Percentiles rank a stretch among this genome's conserved stretches.
These are phyloP conservation scores for Nomada goodeniana DNA, from an alignment of 2,888 invertebrate genomes.

Conservation along the genomic window DNA sequence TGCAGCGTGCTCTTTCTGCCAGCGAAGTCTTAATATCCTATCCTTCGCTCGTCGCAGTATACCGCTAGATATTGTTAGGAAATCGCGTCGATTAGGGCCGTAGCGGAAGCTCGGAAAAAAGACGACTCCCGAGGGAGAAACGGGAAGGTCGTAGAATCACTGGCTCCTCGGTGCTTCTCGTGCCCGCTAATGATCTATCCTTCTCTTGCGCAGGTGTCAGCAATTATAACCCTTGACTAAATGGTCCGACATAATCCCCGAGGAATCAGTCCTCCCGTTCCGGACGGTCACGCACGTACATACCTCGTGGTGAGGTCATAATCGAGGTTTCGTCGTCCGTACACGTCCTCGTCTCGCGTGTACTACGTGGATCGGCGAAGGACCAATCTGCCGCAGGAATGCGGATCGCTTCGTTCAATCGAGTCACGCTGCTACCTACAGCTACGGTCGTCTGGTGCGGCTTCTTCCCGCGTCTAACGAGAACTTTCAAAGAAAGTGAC, in stretches of 20 bases:
- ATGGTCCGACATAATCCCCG: slow-evolving; percentile 64
- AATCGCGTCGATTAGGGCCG: slow-evolving; percentile 2
- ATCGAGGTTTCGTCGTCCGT: slow-evolving; percentile 62
- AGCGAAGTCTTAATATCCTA: slow-evolving; percentile 39
- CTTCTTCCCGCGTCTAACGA: slow-evolving; percentile 1
- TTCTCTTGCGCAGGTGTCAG: slow-evolving; percentile 68
- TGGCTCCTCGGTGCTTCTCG: slow-evolving; percentile 4
- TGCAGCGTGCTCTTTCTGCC: not conserved
- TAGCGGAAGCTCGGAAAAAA: not conserved
- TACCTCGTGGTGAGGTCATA: slow-evolving; percentile 60
- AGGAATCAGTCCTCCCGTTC: slow-evolving; percentile 41
- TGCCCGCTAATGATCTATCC: slow-evolving; percentile 63
- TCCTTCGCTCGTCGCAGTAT: not conserved
- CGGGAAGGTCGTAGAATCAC: not conserved
- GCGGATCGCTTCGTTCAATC: slow-evolving; percentile 63
- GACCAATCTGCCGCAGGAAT: slow-evolving; percentile 59
- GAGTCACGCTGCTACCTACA: slow-evolving; percentile 1
- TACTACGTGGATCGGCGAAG: slow-evolving; percentile 17
- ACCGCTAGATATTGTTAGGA: not conserved
- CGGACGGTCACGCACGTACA: slow-evolving; percentile 67
- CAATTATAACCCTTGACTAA: slow-evolving; percentile 69
- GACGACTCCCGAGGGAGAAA: too few relatives aligned
- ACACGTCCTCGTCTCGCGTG: slow-evolving; percentile 48
- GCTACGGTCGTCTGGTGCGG: not conserved
- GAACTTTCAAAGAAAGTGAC: not conserved